Evolutionary conservation across 2,797 vertebrate species (phyloP).

Genomic region (Pipistrellus pipistrellus): DNA sequence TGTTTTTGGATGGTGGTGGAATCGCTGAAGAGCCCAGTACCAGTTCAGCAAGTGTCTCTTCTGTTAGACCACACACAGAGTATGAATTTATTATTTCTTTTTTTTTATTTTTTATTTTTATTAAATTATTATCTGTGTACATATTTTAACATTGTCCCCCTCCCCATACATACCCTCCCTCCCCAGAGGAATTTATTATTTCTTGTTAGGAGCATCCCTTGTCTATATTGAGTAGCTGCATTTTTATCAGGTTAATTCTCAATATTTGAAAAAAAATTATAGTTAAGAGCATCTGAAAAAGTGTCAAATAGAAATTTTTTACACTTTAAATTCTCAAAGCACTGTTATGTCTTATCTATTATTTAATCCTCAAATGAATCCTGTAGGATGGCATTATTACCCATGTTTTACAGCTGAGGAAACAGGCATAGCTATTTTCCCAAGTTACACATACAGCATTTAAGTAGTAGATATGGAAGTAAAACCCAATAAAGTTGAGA

Average conservation of each 20-base stretch:
- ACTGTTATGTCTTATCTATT: background rate
- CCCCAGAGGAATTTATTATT: constrained; percentile 77
- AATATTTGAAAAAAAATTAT: constrained; percentile 56
- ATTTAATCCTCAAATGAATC: constrained; percentile 31
- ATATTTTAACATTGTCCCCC: no score
- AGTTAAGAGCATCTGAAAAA: constrained; percentile 52
- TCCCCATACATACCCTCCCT: no score
- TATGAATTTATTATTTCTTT: constrained; percentile 83
- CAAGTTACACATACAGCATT: background rate
- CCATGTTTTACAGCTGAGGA: constrained; percentile 33
- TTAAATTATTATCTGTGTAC: no score
- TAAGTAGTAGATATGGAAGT: constrained; percentile 16
- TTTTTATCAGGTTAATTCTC: constrained; percentile 63
- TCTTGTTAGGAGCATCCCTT: constrained; percentile 46
- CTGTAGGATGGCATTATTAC: background rate
- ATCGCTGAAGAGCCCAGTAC: constrained; percentile 98
- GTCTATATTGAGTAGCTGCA: constrained; percentile 26
- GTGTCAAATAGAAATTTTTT: constrained; percentile 42
- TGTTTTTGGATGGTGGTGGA: constrained; percentile 98
- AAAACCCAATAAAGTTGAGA: background rate
- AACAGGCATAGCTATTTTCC: constrained; percentile 10
- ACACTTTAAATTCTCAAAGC: constrained; percentile 54
- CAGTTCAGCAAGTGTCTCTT: constrained; percentile 94
- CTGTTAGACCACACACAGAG: constrained; percentile 92
- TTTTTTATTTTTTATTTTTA: no score